A percentile compares a stretch with the other conserved stretches of the same genome.
phyloP scores from a whole-genome alignment of 1,140 invertebrate genomes.

The Phymastichus coffea region DNA sequence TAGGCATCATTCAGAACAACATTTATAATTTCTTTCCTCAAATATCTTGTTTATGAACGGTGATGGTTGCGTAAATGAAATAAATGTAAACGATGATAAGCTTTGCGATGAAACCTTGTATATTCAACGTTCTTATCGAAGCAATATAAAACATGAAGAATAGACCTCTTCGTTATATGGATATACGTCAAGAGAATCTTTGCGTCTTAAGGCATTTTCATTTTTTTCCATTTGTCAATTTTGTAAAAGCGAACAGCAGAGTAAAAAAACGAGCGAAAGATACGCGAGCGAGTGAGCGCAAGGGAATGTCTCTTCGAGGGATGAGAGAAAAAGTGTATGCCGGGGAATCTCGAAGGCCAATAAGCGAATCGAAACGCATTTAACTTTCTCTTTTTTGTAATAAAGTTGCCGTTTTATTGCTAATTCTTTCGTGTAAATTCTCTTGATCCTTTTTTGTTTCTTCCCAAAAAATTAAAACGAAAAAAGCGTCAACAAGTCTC shows the following conservation, averaged over 20 bases:
- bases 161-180: no score
- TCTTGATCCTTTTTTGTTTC: no score
- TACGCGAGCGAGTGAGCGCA: neutral
- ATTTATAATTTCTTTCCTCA: no score
- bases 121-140: conserved; percentile 19
- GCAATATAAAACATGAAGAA: no score
- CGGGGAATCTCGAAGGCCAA: conserved; percentile 10
- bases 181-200: neutral
- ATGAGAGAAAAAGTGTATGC: conserved; percentile 17
- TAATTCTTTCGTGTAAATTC: conserved; percentile 14
- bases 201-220: neutral
- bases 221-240: conserved; percentile 15
- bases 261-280: neutral
- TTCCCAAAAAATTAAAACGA: no score
- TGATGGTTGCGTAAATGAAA: conserved; percentile 9
- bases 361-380: neutral
- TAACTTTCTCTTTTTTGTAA: conserved; percentile 13
- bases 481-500: no score
- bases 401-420: conserved; percentile 5
- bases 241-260: neutral
- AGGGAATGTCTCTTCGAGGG: neutral
- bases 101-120: conserved; percentile 18
- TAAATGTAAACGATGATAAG: conserved; percentile 18
- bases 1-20: no score
- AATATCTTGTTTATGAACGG: no score